Evolutionary conservation across 2,797 vertebrate genomes (phyloP).

Genomic region (Periophthalmus magnuspinnatus): DNA sequence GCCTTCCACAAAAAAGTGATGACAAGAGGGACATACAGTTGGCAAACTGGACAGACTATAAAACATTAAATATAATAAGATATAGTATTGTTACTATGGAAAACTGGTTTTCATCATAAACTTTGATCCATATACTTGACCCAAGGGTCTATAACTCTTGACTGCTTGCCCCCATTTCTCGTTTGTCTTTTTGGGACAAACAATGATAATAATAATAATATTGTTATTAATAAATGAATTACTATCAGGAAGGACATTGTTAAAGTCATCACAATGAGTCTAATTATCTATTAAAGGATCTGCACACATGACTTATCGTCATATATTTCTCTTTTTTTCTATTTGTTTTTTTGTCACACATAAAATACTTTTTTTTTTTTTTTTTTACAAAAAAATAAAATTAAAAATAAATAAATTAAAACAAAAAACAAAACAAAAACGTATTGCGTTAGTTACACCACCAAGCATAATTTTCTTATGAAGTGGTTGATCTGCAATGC

Average conservation of each 20-base stretch:
- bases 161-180: not conserved
- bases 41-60: not conserved
- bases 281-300: too few species aligned
- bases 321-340: too few species aligned
- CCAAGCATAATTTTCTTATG: not conserved
- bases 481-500: not conserved
- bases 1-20: conserved; percentile 44
- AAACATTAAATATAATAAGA: not conserved
- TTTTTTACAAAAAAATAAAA: not conserved
- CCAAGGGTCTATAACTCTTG: not conserved
- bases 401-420: not conserved
- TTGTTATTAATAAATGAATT: too few species aligned
- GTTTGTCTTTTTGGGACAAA: not conserved
- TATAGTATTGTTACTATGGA: not conserved
- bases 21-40: conserved; percentile 42
- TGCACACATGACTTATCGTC: not conserved
- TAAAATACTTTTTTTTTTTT: not conserved
- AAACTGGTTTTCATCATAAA: not conserved
- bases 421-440: not conserved
- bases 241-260: too few species aligned
- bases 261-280: too few species aligned
- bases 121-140: not conserved
- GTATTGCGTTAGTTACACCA: not conserved
- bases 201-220: not conserved
- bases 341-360: not conserved